Evolutionary conservation across 2,888 invertebrate genomes (phyloP).

Genomic region (Agrotis segetum): DNA sequence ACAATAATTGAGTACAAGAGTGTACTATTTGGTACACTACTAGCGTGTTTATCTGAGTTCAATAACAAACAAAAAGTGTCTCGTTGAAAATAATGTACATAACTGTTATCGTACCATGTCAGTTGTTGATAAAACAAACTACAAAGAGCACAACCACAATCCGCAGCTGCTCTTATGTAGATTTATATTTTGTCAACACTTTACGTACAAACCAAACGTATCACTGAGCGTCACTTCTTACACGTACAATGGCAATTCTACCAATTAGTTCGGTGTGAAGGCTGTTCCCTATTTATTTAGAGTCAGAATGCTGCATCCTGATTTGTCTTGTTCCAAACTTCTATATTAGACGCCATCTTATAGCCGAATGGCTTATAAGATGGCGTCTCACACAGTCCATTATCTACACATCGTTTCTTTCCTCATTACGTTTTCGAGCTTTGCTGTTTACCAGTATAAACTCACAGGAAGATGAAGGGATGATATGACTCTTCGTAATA

Average conservation of each 20-base stretch:
- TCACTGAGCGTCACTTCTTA: not conserved
- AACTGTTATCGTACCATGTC: slow-evolving; percentile 2
- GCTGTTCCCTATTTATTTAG: not conserved
- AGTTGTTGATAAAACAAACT: slow-evolving; percentile 34
- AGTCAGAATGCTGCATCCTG: too few species aligned
- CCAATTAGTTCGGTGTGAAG: not conserved
- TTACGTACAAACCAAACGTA: not conserved
- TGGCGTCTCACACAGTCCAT: too few species aligned
- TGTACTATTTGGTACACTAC: not conserved
- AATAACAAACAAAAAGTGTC: not conserved
- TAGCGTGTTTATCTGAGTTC: not conserved
- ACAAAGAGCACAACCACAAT: not conserved
- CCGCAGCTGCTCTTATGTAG: not conserved
- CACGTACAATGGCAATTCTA: not conserved
- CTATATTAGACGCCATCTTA: too few species aligned
- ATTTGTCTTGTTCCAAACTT: too few species aligned
- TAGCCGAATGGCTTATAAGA: too few species aligned
- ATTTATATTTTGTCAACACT: not conserved
- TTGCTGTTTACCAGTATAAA: too few species aligned
- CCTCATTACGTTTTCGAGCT: too few species aligned
- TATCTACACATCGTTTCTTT: too few species aligned
- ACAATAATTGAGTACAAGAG: too few species aligned
- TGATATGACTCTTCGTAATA: too few species aligned
- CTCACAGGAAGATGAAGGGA: too few species aligned
- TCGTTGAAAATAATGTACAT: slow-evolving; percentile 8